Percentiles rank a stretch among this genome's conserved stretches.
These are phyloP conservation scores for Notarius lentiginosus DNA, from an alignment of 2,113 vertebrate genomes.

Conservation along the genomic window DNA sequence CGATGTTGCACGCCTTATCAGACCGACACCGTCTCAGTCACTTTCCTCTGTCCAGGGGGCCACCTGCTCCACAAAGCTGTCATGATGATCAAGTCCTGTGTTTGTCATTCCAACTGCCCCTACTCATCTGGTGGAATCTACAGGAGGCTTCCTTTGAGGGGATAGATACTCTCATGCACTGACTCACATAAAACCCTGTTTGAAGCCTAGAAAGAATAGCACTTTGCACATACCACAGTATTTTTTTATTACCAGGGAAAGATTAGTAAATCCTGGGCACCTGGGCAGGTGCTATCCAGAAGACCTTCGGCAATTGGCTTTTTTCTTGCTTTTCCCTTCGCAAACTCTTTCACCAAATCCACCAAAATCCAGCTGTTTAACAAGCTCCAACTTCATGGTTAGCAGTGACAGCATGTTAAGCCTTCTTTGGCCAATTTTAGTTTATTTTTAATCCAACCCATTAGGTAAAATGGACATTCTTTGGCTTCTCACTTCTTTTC, in stretches of 20 bases:
- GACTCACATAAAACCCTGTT: background rate
- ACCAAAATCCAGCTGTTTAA: background rate
- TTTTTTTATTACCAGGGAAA: background rate
- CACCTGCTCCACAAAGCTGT: constrained; percentile 57
- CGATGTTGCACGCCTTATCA: constrained; percentile 73
- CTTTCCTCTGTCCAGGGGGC: constrained; percentile 67
- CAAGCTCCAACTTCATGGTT: background rate
- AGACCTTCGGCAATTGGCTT: background rate
- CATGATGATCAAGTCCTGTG: constrained; percentile 76
- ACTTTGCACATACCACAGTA: constrained; percentile 28
- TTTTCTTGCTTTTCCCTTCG: background rate
- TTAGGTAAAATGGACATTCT: background rate
- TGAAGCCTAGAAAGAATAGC: constrained; percentile 18
- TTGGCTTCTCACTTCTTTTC: background rate
- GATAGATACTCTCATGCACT: constrained; percentile 32
- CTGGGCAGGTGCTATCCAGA: background rate
- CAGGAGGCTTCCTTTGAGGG: constrained; percentile 24
- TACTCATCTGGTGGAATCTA: constrained; percentile 46
- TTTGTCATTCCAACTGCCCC: constrained; percentile 73
- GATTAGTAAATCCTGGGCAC: background rate
- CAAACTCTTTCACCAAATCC: background rate
- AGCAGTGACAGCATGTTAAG: background rate
- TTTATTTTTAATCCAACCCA: background rate
- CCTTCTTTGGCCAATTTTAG: background rate
- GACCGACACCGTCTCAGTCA: constrained; percentile 63